Evolutionary conservation across 2,888 invertebrate genomes (phyloP).

Genomic region (Synanthedon andrenaeformis): DNA sequence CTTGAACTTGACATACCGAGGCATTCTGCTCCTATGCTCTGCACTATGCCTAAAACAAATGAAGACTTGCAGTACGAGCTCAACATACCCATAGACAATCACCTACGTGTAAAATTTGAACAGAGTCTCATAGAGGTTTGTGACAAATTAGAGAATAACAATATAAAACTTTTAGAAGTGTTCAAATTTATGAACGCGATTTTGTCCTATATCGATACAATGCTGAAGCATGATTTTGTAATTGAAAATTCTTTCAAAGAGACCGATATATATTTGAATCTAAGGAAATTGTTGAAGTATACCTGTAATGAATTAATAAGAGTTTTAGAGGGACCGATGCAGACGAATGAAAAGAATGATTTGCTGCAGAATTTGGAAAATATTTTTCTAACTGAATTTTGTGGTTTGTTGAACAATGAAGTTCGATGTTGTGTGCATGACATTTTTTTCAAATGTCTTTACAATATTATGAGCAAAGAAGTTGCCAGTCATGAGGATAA

Average conservation of each 20-base stretch:
- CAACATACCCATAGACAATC: slow-evolving; percentile 19
- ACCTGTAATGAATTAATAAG: slow-evolving; percentile 24
- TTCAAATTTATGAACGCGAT: slow-evolving; percentile 23
- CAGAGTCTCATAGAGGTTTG: slow-evolving; percentile 12
- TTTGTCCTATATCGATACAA: slow-evolving; percentile 29
- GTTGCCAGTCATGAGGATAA: slow-evolving; percentile 22
- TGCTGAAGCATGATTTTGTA: slow-evolving; percentile 25
- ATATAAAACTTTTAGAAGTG: neutral
- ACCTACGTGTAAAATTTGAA: slow-evolving; percentile 23
- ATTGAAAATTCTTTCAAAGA: slow-evolving; percentile 17
- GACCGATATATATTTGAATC: slow-evolving; percentile 17
- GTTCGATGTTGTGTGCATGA: slow-evolving; percentile 29
- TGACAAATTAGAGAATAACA: slow-evolving; percentile 9
- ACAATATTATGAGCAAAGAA: slow-evolving; percentile 35
- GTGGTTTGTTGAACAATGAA: slow-evolving; percentile 18
- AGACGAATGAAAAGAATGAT: slow-evolving; percentile 27
- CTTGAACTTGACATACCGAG: slow-evolving; percentile 32
- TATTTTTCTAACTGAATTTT: slow-evolving; percentile 31
- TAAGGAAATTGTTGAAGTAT: slow-evolving; percentile 21
- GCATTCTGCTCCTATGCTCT: neutral
- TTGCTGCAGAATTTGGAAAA: slow-evolving; percentile 25
- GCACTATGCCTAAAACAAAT: slow-evolving; percentile 2
- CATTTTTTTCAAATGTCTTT: slow-evolving; percentile 39
- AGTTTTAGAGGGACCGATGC: slow-evolving; percentile 22
- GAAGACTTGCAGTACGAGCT: slow-evolving; percentile 19